A percentile compares a stretch with the other conserved stretches of the same genome.
phyloP scores from a whole-genome alignment of 1,140 invertebrate species.

The Aphidius gifuensis region DNA sequence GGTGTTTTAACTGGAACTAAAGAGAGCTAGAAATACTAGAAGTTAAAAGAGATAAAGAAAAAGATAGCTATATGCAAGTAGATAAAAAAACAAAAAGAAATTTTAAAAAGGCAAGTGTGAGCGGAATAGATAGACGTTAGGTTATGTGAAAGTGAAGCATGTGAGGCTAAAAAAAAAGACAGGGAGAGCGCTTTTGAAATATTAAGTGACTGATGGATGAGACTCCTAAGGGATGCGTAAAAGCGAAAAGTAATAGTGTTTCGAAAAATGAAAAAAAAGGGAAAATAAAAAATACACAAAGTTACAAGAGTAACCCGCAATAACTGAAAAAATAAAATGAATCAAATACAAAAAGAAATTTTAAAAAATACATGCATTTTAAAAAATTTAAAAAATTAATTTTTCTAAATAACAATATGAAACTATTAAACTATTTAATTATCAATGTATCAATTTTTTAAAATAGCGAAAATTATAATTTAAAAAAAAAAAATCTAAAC shows the following conservation, averaged over 20 bases:
- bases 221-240: constrained; percentile 39
- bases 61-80: not conserved
- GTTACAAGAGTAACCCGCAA: no score
- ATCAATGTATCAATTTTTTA: no score
- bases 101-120: not conserved
- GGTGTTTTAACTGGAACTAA: not conserved
- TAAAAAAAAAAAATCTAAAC: no score
- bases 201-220: constrained; percentile 55
- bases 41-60: constrained; percentile 10
- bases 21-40: not conserved
- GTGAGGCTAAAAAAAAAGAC: constrained; percentile 5
- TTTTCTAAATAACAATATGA: no score
- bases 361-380: no score
- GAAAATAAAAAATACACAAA: not conserved
- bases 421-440: no score
- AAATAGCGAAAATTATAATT: no score
- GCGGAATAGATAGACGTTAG: not conserved
- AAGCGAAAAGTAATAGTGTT: constrained; percentile 19
- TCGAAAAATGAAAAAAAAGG: constrained; percentile 29
- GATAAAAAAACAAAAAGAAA: not conserved
- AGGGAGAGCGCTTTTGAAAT: constrained; percentile 44
- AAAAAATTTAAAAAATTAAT: no score
- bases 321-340: no score
- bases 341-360: no score
- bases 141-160: not conserved